Base-by-base conservation (phyloP, 1,140 invertebrate genomes). In the Ceratoteleas bidentatus region DNA sequence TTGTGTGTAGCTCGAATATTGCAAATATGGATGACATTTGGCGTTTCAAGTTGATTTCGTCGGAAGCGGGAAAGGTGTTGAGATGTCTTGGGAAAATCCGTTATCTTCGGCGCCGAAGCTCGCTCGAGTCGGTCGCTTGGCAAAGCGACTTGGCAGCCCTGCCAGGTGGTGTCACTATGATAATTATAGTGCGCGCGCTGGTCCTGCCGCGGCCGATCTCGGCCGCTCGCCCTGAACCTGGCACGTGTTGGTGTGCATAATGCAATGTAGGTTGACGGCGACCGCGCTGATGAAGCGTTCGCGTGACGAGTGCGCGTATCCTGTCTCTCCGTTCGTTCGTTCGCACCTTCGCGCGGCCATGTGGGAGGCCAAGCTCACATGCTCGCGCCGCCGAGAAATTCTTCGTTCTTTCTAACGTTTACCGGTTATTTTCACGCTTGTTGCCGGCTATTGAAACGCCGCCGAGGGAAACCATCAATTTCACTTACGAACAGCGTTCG, bases 281-380 rank as follows among this genome's bases (percentile, higher is more conserved):
- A 24, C 24, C 85, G 84, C 85, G 60, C 84, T 90, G 89, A 90
- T 90, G 89, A 90, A 89, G 88, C 87, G 88, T 90, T 90, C 88
- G 89, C 89, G 89, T 90, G 89, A 90, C 89, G 88, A 89, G 86
- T 84, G 61, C 85, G 83, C 84, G 84, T 88, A 89, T 90, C 88
- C 89, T 89, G 88, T 88, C 88, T 89, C 84, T 88, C 78, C 84
- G 85, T 89, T 86, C 84, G 86, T 87, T 88, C 87, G 87, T 88
- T 88, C 88, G 83, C 88, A 89, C 87, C 87, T 90, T 81, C 77
- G 65, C 68, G 32, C 47, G 45, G 14, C 62, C 34, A 57, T 76
- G 72, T 76, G 79, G 79, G 79, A 76, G 79, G 72, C 58, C 65
- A 65, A n/a, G 69, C 62, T 73, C 64, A 47, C 70, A 62, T 69